Percentiles rank a stretch among this genome's conserved stretches.
phyloP scores from a whole-genome alignment of 2,797 vertebrate genomes.

The Anomalospiza imberbis region DNA sequence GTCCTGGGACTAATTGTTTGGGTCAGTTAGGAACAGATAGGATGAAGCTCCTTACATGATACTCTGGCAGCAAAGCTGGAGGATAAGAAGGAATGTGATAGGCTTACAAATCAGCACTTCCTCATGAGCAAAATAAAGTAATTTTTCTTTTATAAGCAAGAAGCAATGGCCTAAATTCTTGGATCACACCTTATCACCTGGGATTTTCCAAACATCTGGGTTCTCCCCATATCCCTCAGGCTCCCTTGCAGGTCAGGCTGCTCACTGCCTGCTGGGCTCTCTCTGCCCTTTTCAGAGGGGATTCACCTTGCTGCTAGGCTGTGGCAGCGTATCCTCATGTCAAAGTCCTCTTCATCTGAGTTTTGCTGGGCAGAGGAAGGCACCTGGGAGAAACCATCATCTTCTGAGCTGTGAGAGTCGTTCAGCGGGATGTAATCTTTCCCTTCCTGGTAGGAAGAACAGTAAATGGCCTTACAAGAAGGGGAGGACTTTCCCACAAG shows the following conservation, averaged over 20 bases:
- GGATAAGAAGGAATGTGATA: not conserved
- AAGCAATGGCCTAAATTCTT: not conserved
- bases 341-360: slow-evolving; percentile 80
- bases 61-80: not conserved
- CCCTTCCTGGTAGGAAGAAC: slow-evolving; percentile 77
- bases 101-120: not conserved
- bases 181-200: not conserved
- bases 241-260: not conserved
- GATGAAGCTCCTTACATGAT: not conserved
- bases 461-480: slow-evolving; percentile 29
- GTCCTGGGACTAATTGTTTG: not conserved
- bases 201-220: not conserved
- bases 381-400: slow-evolving; percentile 90
- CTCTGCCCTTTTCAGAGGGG: not conserved
- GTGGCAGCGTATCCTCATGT: slow-evolving; percentile 83
- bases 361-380: slow-evolving; percentile 83
- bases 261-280: not conserved
- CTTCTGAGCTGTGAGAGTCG: slow-evolving; percentile 89
- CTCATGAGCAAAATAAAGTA: not conserved
- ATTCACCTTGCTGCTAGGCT: slow-evolving; percentile 86
- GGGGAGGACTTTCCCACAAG: not conserved
- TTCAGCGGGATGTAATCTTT: slow-evolving; percentile 85
- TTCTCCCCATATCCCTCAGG: not conserved
- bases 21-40: not conserved
- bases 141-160: not conserved